A percentile compares a stretch with the other conserved stretches of the same genome.
Evolutionary conservation across 1,140 invertebrate species (phyloP).

Genomic region (Drosophila tsacasi): DNA sequence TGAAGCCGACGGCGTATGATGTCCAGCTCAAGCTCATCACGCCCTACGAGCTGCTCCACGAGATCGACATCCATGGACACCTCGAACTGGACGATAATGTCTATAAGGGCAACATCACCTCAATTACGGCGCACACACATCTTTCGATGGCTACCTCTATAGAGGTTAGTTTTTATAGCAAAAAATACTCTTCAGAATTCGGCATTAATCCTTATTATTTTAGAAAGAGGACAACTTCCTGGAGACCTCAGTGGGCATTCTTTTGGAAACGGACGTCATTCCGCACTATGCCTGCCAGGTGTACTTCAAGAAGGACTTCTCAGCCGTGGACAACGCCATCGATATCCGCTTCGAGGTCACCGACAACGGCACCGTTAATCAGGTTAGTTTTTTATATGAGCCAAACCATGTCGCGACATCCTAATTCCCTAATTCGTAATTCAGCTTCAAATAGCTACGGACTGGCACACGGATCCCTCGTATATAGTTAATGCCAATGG

Average conservation of each 20-base stretch:
- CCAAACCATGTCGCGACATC: fast-evolving
- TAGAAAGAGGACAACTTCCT: slow-evolving; percentile 88
- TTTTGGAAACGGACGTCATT: slow-evolving; percentile 87
- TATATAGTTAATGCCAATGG: slow-evolving; percentile 65
- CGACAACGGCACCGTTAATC: slow-evolving; percentile 68
- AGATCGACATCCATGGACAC: slow-evolving; percentile 85
- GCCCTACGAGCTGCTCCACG: slow-evolving; percentile 86
- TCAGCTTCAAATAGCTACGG: slow-evolving; percentile 64
- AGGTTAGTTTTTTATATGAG: slow-evolving; percentile 29
- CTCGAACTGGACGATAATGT: slow-evolving; percentile 86
- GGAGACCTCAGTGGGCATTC: slow-evolving; percentile 86
- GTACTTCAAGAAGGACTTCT: slow-evolving; percentile 89
- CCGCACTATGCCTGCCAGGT: slow-evolving; percentile 88
- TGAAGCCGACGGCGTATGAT: slow-evolving; percentile 85
- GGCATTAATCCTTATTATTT: background rate
- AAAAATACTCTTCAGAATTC: background rate
- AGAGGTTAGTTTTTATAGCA: slow-evolving; percentile 80
- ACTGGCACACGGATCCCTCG: slow-evolving; percentile 65
- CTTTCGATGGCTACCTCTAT: slow-evolving; percentile 85
- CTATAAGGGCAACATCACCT: slow-evolving; percentile 85
- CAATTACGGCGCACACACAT: slow-evolving; percentile 85
- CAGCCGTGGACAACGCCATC: slow-evolving; percentile 87
- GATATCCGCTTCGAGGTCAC: slow-evolving; percentile 86
- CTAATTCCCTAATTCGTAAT: background rate
- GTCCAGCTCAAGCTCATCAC: slow-evolving; percentile 86